Percentiles rank a stretch among this genome's conserved stretches.
Evolutionary conservation across 2,888 invertebrate species (phyloP).

Genomic region (Drosophila limbata): DNA sequence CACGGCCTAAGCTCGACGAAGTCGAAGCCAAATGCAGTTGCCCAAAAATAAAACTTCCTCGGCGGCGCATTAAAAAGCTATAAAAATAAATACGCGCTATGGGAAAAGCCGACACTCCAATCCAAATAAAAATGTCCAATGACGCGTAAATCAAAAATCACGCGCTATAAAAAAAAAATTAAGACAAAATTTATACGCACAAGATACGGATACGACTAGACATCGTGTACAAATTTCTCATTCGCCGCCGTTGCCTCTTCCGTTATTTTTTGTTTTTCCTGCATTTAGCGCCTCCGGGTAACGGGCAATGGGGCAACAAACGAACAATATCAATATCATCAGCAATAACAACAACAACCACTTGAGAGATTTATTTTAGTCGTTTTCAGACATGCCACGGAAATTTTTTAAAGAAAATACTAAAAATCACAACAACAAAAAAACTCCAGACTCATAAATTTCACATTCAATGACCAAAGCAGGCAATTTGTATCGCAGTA

Average conservation of each 20-base stretch:
- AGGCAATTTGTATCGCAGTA: slow-evolving; percentile 17
- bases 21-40: slow-evolving; percentile 5
- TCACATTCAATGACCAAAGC: slow-evolving; percentile 5
- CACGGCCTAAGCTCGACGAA: slow-evolving; percentile 43
- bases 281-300: slow-evolving; percentile 71
- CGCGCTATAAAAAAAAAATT: slow-evolving; percentile 65
- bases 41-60: slow-evolving; percentile 71
- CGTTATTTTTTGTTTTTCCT: slow-evolving; percentile 56
- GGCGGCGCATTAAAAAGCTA: slow-evolving; percentile 81
- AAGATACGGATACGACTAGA: slow-evolving; percentile 19
- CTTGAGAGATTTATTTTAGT: slow-evolving; percentile 61
- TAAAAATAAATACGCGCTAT: slow-evolving; percentile 77
- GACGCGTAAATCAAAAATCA: slow-evolving; percentile 80
- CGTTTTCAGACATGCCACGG: slow-evolving; percentile 27
- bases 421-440: not conserved
- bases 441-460: slow-evolving; percentile 21
- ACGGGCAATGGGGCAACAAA: slow-evolving; percentile 32
- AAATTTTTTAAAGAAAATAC: slow-evolving; percentile 23
- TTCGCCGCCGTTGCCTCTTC: slow-evolving; percentile 53
- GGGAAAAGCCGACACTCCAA: slow-evolving; percentile 57
- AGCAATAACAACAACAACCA: slow-evolving; percentile 42
- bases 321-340: slow-evolving; percentile 34
- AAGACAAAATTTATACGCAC: slow-evolving; percentile 70
- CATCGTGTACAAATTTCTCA: slow-evolving; percentile 16
- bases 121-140: slow-evolving; percentile 76